phyloP scores from a whole-genome alignment of 2,888 invertebrate genomes.

The Subacronicta megacephala region DNA sequence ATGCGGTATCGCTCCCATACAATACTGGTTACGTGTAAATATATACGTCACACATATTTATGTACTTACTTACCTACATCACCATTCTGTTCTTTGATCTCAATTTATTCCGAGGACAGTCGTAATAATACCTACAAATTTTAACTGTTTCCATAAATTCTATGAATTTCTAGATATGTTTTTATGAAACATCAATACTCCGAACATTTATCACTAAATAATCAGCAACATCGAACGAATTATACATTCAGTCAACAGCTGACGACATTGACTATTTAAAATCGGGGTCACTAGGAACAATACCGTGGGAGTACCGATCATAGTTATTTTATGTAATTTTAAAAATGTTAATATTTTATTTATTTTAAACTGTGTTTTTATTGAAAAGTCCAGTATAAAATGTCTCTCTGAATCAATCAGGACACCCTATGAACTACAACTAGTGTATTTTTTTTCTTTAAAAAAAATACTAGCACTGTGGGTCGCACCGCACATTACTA shows the following conservation, averaged over 20 bases:
- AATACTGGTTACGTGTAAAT: slow-evolving; percentile 20
- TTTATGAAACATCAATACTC: not conserved
- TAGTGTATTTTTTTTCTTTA: too few relatives aligned
- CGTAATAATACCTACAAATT: slow-evolving; percentile 9
- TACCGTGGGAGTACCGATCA: not conserved
- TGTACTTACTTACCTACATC: not conserved
- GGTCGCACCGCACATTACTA: too few relatives aligned
- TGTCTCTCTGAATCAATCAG: too few relatives aligned
- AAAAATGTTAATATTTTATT: not conserved
- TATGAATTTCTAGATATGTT: not conserved
- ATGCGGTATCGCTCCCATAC: slow-evolving; percentile 18
- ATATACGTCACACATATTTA: slow-evolving; percentile 12
- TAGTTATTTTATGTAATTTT: not conserved
- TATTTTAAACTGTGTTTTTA: too few relatives aligned
- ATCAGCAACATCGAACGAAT: slow-evolving; percentile 27
- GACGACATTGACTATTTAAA: slow-evolving; percentile 33
- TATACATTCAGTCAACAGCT: slow-evolving; percentile 19
- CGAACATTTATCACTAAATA: slow-evolving; percentile 22
- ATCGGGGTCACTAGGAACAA: slow-evolving; percentile 40
- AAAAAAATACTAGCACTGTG: too few relatives aligned
- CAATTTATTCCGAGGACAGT: slow-evolving; percentile 32
- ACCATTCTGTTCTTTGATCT: slow-evolving; percentile 12
- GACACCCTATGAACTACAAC: too few relatives aligned
- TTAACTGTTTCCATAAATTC: not conserved
- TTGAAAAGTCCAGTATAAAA: too few relatives aligned